Base-by-base conservation (phyloP, 2,797 vertebrate species). In the Anisognathus igniventris region DNA sequence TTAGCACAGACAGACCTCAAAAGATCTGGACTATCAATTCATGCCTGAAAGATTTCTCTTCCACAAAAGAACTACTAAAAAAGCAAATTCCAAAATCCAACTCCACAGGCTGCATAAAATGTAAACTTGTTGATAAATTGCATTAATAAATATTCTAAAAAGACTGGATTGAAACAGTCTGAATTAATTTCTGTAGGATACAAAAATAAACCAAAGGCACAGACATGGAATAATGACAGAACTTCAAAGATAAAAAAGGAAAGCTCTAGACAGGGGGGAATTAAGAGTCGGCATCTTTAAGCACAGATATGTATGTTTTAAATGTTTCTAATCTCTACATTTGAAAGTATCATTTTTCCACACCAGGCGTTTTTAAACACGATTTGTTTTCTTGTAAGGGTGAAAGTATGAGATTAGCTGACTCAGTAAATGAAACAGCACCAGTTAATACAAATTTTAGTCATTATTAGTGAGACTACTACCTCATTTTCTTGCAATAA, bases 11-110 rank as follows among this genome's bases (percentile, higher is more conserved):
- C 96, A 98, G 97, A 98, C 97, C 97, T 97, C 97, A 98, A 98
- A 98, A 98, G 98, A 98, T 98, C 98, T 98, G 97, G 96, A 97
- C 98, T 98, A 98, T 97, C 97, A 98, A 98, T 98, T 98, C 98
- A 98, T 98, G 98, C 98, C 96, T 98, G 97, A 98, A 96, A 98
- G 97, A 98, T 97, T 97, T 98, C 94, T 96, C 92, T 96, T 95
- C 92, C 95, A 98, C 97, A 98, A 98, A 98, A 97, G 98, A 97
- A 96, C 78, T 90, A 95, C 98, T 96, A 95, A 97, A 98, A 98
- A 97, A 98, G 97, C 97, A 98, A 98, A 98, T 98, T 98, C 96
- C 96, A 98, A 98, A 98, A 98, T 98, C 95, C 95, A 96, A 94
- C 95, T 95, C 97, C 93, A 96, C 88, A 92, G 94, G 74, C 96